A percentile compares a stretch with the other conserved stretches of the same genome.
Conservation (phyloP, 2,797 vertebrate genomes). For the Enteromius treurensis region DNA sequence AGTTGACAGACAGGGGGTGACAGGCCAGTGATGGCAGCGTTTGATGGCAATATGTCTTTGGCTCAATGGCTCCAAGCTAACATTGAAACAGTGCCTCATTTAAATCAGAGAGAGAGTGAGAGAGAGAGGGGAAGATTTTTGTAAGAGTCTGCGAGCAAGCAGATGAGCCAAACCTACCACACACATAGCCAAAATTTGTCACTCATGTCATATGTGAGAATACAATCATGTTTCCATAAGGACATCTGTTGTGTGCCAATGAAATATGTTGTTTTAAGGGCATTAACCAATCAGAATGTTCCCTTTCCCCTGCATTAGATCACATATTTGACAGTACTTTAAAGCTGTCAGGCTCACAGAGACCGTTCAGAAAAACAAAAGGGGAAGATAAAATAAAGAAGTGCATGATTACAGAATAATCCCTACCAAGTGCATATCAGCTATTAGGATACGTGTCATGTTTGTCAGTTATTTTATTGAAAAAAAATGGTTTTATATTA, state of each 20-base stretch:
- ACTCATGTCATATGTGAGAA: constrained; percentile 62
- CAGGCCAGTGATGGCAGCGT: constrained; percentile 64
- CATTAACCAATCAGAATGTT: constrained; percentile 41
- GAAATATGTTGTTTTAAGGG: constrained; percentile 48
- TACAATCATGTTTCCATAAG: constrained; percentile 60
- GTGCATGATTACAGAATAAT: background rate
- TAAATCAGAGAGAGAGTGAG: constrained; percentile 47
- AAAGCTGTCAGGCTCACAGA: constrained; percentile 25
- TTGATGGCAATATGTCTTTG: constrained; percentile 64
- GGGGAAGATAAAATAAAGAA: background rate
- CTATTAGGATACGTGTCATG: background rate
- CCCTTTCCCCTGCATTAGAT: constrained; percentile 10
- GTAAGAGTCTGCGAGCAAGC: constrained; percentile 50
- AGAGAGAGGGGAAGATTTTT: constrained; percentile 26
- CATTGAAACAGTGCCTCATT: constrained; percentile 55
- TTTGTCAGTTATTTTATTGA: background rate
- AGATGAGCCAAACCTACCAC: constrained; percentile 59
- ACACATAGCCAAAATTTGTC: constrained; percentile 58
- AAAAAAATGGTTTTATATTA: background rate
- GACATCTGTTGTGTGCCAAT: constrained; percentile 53
- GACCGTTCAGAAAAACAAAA: constrained; percentile 1
- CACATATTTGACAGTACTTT: constrained; percentile 17
- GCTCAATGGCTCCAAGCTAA: constrained; percentile 57
- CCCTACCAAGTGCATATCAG: background rate
- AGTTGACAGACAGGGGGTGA: constrained; percentile 67